A percentile compares a stretch with the other conserved stretches of the same genome.
Conservation (phyloP, 2,888 invertebrate species). For the Parthenolecanium corni region DNA sequence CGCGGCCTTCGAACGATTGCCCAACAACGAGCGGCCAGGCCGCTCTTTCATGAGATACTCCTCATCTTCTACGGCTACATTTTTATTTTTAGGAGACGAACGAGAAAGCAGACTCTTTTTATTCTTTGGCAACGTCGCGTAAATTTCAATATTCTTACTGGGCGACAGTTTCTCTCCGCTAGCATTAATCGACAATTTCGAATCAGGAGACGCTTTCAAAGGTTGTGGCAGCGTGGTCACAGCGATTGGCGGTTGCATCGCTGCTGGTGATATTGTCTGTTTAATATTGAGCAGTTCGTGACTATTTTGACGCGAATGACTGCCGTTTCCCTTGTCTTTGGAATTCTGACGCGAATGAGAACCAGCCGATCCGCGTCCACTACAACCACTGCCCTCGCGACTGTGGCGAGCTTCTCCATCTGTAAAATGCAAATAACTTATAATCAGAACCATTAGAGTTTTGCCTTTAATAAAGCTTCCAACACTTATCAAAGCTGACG, state of each 20-base stretch:
- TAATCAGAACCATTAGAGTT: neutral
- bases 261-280: neutral
- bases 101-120: conserved; percentile 44
- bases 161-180: conserved; percentile 30
- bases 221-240: conserved; percentile 34
- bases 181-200: neutral
- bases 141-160: conserved; percentile 70
- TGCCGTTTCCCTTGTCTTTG: conserved; percentile 45
- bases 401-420: conserved; percentile 53
- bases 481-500: too few relatives aligned
- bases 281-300: conserved; percentile 43
- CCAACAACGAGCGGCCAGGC: conserved; percentile 45
- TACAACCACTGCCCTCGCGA: conserved; percentile 62
- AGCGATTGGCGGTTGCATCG: neutral
- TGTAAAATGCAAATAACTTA: conserved; percentile 32
- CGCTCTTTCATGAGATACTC: conserved; percentile 54
- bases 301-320: conserved; percentile 52
- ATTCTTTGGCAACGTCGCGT: conserved; percentile 81
- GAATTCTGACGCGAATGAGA: conserved; percentile 66
- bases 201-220: conserved; percentile 21
- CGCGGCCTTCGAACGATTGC: conserved; percentile 56
- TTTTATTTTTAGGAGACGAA: conserved; percentile 38
- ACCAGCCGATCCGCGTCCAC: conserved; percentile 38
- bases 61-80: conserved; percentile 59
- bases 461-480: too few relatives aligned